Evolutionary conservation across 2,113 vertebrate genomes (phyloP), one percentile per base, ranked within the genome.

Genomic region (Corythoichthys haematopterus): DNA sequence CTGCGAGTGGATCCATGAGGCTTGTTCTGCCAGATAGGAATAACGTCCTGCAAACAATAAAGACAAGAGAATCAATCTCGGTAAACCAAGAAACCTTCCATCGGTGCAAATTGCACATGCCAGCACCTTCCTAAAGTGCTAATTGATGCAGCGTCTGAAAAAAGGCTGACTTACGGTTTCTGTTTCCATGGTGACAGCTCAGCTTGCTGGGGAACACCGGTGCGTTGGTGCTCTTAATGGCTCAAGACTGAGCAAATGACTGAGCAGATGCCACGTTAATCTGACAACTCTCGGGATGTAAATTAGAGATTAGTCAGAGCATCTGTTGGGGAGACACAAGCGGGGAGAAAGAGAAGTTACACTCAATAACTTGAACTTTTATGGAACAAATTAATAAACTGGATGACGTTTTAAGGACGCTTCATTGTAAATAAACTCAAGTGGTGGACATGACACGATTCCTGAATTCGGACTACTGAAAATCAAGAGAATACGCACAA

Each of bases 11-110:
- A 94, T 75, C 97, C 97, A 7, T 94, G 92, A 14, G 95, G 95
- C 77, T 98, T 99, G 87, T 98, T 98, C 90, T 98, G 96, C 97
- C 97, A 99, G 80, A 99, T 96, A 68, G 97, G 97, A 78, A 99
- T 94, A 10, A 94, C 94, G 88, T 97, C 72, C 87, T 90, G 77
- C 45, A 69, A 76, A 65, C 47, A 6, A 71, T 13, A 38, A 28
- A 35, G 28, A 45, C 59, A 47, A 61, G 45, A 64, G 28, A 1
- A 55, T 13, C 14, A 2, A 40, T 16, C 48, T 58, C 48, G 33
- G 3, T 37, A 70, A 13, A 66, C 33, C 53, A 10, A 55, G 10
- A 55, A 33, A 12, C 20, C 28, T 55, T 53, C 8, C 52, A 11
- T 6, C 3, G 56, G 1, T 28, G 45, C 4, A 35, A 56, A 4